Evolutionary conservation across 2,797 vertebrate genomes (phyloP), one percentile per base, ranked within the genome.

Genomic region (Discoglossus pictus): DNA sequence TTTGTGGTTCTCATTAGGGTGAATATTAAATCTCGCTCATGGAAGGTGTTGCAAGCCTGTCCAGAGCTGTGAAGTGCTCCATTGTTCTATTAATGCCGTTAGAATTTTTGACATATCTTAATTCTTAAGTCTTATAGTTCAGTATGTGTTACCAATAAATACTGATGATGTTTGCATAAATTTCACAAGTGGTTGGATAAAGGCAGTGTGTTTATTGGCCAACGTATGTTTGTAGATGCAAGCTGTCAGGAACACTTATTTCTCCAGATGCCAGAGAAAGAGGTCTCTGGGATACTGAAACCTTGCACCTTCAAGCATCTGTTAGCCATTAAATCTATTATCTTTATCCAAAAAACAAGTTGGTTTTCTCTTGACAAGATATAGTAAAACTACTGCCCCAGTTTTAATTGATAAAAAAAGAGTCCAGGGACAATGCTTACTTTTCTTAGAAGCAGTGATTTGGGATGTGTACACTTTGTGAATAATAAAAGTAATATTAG

Each of bases 201-300:
- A 31, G 15, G 34, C 17, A 40, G 18, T 62, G 38, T 36, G 51
- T 63, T 63, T 63, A 63, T 63, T 70, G 52, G 60, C 60, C 43
- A 40, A 27, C 34, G 43, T 43, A 50, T 56, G 25, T 70, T 52
- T 63, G 43, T 70, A 63, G 67, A 63, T 54, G 34, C 67, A 63
- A 56, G 67, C 51, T 70, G 67, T 70, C 60, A 63, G 52, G 44
- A 70, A 63, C 67, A 63, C 43, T 70, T 56, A 70, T 56, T 63
- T 70, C 60, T 70, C 43, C 60, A 70, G 67, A 63, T 70, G 54
- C 67, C 44, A 20, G 42, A 50, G 43, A 56, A 63, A 62, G 24
- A 56, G 43, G 17, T 52, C 59, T 63, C 51, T 62, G 60, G 67
- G 60, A 63, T 63, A 23, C 23, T 63, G 67, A 70, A 70, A 70